These are phyloP conservation scores for Microplitis manilae DNA, from an alignment of 2,888 invertebrate genomes.

Conservation along the genomic window DNA sequence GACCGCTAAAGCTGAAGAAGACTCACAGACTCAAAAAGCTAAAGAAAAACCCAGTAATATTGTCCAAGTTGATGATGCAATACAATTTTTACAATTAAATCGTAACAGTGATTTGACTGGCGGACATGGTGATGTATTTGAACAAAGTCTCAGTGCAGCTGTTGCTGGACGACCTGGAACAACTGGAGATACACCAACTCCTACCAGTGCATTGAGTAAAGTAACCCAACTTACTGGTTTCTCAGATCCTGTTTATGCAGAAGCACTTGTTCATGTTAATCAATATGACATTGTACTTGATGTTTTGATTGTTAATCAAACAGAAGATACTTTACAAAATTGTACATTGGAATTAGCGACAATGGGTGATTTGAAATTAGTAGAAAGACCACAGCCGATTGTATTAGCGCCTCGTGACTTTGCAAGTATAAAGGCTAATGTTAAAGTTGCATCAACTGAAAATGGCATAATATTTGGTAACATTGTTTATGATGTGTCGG, in stretches of 20 bases:
- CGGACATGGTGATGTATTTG: constrained; percentile 88
- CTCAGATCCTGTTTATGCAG: constrained; percentile 99
- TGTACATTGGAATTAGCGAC: constrained; percentile 98
- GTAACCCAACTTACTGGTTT: constrained; percentile 98
- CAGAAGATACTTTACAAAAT: constrained; percentile 97
- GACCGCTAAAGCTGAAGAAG: constrained; percentile 83
- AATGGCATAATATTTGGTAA: constrained; percentile 99
- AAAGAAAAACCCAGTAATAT: constrained; percentile 80
- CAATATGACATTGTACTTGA: constrained; percentile 99
- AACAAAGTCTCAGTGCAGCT: constrained; percentile 92
- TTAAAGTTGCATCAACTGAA: constrained; percentile 99
- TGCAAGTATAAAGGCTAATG: constrained; percentile 98
- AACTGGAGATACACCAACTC: constrained; percentile 73
- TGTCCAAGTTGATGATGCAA: constrained; percentile 90
- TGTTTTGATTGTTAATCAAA: constrained; percentile 98
- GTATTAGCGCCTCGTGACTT: constrained; percentile 98
- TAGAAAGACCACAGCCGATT: constrained; percentile 96
- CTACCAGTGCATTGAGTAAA: constrained; percentile 78
- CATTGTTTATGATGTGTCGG: constrained; percentile 97
- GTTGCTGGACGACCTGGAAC: constrained; percentile 78
- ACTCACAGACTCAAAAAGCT: constrained; percentile 76
- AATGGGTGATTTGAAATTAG: constrained; percentile 96
- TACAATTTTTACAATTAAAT: constrained; percentile 85
- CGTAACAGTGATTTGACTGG: constrained; percentile 77
- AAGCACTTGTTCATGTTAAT: constrained; percentile 99